These are phyloP conservation scores for Pantala flavescens DNA, from an alignment of 1,140 invertebrate genomes.

Conservation along the genomic window DNA sequence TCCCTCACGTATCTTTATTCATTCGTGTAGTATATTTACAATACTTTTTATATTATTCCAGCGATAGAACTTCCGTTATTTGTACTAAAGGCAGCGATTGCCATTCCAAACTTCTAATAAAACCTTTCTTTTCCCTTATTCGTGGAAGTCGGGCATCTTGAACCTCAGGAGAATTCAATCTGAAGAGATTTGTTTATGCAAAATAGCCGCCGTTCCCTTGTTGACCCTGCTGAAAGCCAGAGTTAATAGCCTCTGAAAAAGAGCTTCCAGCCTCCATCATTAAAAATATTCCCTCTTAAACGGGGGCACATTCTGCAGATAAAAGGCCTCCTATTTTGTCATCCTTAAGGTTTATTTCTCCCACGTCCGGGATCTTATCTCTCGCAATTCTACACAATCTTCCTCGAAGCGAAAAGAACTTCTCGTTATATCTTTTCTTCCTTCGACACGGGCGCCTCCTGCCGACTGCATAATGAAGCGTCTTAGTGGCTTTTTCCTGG, in stretches of 20 bases:
- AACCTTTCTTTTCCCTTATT: too few species aligned
- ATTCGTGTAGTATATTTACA: too few species aligned
- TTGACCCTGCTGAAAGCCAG: neutral
- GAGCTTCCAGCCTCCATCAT: neutral
- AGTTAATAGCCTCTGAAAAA: conserved; percentile 3
- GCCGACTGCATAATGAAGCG: neutral
- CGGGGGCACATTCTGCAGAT: neutral
- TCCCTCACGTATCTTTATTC: too few species aligned
- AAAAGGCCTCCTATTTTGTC: neutral
- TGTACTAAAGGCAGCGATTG: too few species aligned
- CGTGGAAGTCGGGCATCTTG: too few species aligned
- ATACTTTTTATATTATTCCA: too few species aligned
- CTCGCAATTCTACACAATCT: neutral
- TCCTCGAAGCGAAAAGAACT: too few species aligned
- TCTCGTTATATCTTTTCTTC: neutral
- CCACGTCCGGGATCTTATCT: neutral
- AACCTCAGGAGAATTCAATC: neutral
- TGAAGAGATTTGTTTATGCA: conserved; percentile 6
- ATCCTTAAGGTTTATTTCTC: neutral
- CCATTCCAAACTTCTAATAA: too few species aligned
- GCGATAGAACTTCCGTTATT: too few species aligned
- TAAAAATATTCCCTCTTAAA: conserved; percentile 10
- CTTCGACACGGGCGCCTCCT: neutral
- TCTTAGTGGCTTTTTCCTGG: neutral
- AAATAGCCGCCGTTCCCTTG: neutral